These are phyloP conservation scores for Tuberolachnus salignus DNA, from an alignment of 2,888 invertebrate species.

Conservation along the genomic window DNA sequence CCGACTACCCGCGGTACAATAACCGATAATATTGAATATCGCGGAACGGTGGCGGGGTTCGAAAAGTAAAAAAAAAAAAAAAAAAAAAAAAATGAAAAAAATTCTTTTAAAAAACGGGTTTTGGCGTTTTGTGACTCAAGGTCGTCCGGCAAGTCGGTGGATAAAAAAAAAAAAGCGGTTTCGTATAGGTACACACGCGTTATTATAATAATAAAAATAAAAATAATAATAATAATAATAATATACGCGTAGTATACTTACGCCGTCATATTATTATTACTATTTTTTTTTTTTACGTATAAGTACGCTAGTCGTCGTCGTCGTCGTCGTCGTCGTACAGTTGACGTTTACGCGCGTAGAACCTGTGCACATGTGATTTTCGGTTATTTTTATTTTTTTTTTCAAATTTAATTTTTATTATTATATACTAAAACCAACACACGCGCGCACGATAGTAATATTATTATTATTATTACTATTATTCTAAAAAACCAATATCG, in stretches of 20 bases:
- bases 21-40: not conserved
- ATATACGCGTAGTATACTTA: not conserved
- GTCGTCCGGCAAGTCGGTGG: constrained; percentile 37
- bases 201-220: no score
- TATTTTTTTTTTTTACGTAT: constrained; percentile 21
- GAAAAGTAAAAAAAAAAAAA: no score
- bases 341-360: not conserved
- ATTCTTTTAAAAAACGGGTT: constrained; percentile 29
- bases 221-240: no score
- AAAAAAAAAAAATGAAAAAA: no score
- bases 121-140: constrained; percentile 39
- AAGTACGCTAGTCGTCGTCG: constrained; percentile 3
- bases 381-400: constrained; percentile 11
- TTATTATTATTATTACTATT: no score
- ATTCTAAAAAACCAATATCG: constrained; percentile 7
- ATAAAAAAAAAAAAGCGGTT: constrained; percentile 10
- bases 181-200: not conserved
- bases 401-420: no score
- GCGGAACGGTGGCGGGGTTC: not conserved
- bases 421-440: no score
- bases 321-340: constrained; percentile 3
- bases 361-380: not conserved
- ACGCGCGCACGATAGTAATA: no score
- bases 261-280: not conserved
- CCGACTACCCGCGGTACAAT: not conserved